A percentile compares a stretch with the other conserved stretches of the same genome.
phyloP scores from a whole-genome alignment of 2,113 vertebrate genomes.

The Datnioides undecimradiatus region DNA sequence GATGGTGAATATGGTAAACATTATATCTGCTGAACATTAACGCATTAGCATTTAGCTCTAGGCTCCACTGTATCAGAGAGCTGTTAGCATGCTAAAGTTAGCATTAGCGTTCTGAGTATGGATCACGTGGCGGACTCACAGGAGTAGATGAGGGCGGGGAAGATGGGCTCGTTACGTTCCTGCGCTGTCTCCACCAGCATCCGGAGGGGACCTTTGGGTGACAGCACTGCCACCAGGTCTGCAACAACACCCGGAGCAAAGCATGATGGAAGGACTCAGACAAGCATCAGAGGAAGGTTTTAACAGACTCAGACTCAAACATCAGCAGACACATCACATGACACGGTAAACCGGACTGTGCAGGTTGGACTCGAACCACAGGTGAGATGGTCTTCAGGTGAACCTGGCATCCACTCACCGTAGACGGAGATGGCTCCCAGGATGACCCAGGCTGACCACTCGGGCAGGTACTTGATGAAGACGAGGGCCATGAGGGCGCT shows the following conservation, averaged over 20 bases:
- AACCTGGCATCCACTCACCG: constrained; percentile 80
- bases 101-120: background rate
- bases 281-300: no score
- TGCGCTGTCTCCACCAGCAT: constrained; percentile 98
- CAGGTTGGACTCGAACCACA: no score
- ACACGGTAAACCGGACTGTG: no score
- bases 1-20: no score
- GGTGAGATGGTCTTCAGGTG: background rate
- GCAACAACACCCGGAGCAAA: constrained; percentile 53
- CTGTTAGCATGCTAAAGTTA: background rate
- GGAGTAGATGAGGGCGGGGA: constrained; percentile 97
- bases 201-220: constrained; percentile 93
- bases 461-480: constrained; percentile 98
- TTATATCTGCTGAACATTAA: no score
- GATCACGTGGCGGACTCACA: constrained; percentile 85
- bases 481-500: constrained; percentile 98
- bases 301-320: no score
- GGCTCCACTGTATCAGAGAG: background rate
- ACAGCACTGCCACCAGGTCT: constrained; percentile 96
- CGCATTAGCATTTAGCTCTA: background rate
- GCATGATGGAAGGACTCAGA: constrained; percentile 35
- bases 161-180: constrained; percentile 98
- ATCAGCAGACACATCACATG: no score
- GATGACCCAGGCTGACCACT: constrained; percentile 99
- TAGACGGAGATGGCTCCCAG: constrained; percentile 97